These are phyloP conservation scores for Fistularia commersonii DNA, from an alignment of 2,797 vertebrate genomes.

Conservation along the genomic window DNA sequence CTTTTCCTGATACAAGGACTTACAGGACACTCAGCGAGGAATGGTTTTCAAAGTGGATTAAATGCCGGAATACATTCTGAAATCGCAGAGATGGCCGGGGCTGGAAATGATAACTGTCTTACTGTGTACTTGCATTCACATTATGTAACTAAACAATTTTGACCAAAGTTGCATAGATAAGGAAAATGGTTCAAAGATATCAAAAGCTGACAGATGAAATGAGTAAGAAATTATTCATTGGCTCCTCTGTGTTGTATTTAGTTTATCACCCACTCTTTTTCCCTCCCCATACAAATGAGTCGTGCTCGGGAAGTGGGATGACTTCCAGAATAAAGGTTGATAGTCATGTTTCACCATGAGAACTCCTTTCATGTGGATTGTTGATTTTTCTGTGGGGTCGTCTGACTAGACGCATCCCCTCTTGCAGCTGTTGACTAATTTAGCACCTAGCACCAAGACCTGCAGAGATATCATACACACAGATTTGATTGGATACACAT, in stretches of 20 bases:
- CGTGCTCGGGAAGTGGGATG: constrained; percentile 48
- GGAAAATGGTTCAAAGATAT: constrained; percentile 12
- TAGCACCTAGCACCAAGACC: constrained; percentile 16
- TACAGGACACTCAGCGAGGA: no score
- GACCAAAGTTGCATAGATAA: constrained; percentile 3
- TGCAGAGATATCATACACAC: constrained; percentile 11
- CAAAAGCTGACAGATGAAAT: constrained; percentile 23
- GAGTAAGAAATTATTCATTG: constrained; percentile 25
- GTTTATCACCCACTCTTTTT: constrained; percentile 29
- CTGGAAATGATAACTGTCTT: no score
- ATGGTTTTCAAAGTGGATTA: no score
- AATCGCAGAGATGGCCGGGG: no score
- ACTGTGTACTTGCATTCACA: no score
- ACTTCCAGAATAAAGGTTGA: constrained; percentile 51
- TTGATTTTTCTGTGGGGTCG: constrained; percentile 55
- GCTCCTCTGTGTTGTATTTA: constrained; percentile 17
- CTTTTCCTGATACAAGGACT: no score
- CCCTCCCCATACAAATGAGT: constrained; percentile 39
- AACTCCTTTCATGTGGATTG: constrained; percentile 68
- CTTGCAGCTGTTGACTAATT: constrained; percentile 50
- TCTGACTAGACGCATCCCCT: constrained; percentile 54
- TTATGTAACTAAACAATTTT: no score
- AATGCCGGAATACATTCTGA: no score
- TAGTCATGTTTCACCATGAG: constrained; percentile 54
- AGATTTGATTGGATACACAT: background rate